Evolutionary conservation across 2,113 vertebrate genomes (phyloP), one percentile per base, ranked within the genome.

Genomic region (Leptobrachium ailaonicum): DNA sequence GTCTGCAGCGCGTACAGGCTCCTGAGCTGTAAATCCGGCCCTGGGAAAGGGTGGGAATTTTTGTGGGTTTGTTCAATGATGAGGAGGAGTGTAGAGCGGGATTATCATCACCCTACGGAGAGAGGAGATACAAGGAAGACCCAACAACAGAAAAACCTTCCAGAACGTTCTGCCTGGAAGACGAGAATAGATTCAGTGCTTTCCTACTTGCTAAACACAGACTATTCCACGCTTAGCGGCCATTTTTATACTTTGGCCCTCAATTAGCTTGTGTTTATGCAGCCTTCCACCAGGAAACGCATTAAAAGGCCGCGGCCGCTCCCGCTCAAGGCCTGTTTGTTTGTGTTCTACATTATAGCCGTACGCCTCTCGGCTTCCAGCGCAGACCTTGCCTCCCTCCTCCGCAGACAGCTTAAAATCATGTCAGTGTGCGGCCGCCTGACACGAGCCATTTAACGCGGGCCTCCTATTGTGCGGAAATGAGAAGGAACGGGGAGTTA

Each of bases 391-490:
- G 41, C 50, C 32, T 56, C 12, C 47, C 3, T 68, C 54, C 11
- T 43, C 42, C 13, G 42, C 64, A 47, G 56, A 11, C 75, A 76
- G 47, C 64, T 54, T 76, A 13, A 62, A 62, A 74, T 74, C 47
- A 54, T 68, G 63, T 68, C 40, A 54, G 47, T n/a, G 64, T 62
- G 72, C 32, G 32, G 72, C 41, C n/a, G 64, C 64, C 2, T 54
- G 75, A 76, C 63, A 76, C 41, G 12, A 50, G 75, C 75, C 54
- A 68, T 76, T 76, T 42, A 76, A 8, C 47, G 7, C 75, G 11
- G 72, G 64, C 63, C 75, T 76, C 75, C 75, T 68, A 67, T 68
- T 67, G 75, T 56, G 75, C 50, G n/a, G 20, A 67, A 76, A 56
- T 68, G 64, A 75, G 60, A 73, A 42, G 73, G 44, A 63, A 47